Evolutionary conservation across 1,140 invertebrate genomes (phyloP), one percentile per base, ranked within the genome.

Genomic region (Caenorhabditis tropicalis): DNA sequence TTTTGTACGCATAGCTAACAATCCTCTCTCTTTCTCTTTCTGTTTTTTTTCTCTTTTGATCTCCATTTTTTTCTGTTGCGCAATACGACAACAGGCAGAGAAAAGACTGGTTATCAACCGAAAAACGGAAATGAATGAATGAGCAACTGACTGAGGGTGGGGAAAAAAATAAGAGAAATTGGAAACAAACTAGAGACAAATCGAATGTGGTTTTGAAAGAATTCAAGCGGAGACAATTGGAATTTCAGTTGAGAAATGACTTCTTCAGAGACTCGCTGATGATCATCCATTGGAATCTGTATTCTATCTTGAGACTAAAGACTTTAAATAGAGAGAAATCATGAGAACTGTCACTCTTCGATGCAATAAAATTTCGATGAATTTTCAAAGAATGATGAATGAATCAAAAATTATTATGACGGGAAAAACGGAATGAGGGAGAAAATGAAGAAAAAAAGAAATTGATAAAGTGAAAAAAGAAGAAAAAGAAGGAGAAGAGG

Each of bases 381-480:
- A 74, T 46, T 74, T 46, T 74, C 65, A 74, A 74, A 74, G 36
- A 74, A 74, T 74, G 65, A 74, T 74, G 36, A 74, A 74, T 74
- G 19, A 12, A 43, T 43, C 65, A 74, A 46, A 43, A 10, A 36
- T 36, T 3, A 74, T 74, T 33, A 39, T 21, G 65, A 74, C 7
- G 58, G 36, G 31, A 19, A 2, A 65, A 36, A 29, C 12, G n/a
- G 12, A 29, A 60, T 29, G 19, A 70, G 33, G 9, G 12, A 60
- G 10, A n/a, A 70, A 24, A 65, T n/a, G 15, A 58, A 36, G 29
- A 36, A 31, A 39, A 31, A 19, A n/a, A 31, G 7, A 21, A 74
- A 31, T 24, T 43, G 65, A 74, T 33, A 65, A 60, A 60, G 15
- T 4, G 9, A 56, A 56, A 27, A 27, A 27, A 27, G 27, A 24